Evolutionary conservation across 2,888 invertebrate genomes (phyloP), one percentile per base, ranked within the genome.

Genomic region (Noctua janthina): DNA sequence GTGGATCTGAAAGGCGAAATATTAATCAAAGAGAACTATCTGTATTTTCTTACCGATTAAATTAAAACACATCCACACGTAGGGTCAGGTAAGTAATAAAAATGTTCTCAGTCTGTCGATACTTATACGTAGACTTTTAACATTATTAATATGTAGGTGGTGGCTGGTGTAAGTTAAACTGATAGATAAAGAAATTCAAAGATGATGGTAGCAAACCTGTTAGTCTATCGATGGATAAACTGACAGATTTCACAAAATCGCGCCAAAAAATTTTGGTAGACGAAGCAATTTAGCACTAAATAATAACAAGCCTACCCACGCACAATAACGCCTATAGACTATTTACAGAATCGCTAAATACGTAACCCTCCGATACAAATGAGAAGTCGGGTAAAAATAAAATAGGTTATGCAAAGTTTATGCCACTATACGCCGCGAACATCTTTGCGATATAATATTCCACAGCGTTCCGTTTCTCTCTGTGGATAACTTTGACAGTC

Each of bases 401-500:
- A 86, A 73, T 73, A 80, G 84, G 81, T 76, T 87, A 85, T 69
- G 77, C 83, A 86, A 82, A 84, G 85, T 87, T 80, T 84, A 83
- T 81, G 90, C 87, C 81, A 76, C 88, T 81, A 89, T 76, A 79
- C 77, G 49, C 85, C 70, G 68, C 80, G 51, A 75, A 76, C 74
- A 82, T 81, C 13, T 78, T 76, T 46, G 64, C 73, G 43, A 70
- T 82, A 68, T 79, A 76, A 79, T 78, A 85, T 89, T 90, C 87
- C 76, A 83, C 74, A 72, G 78, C 83, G 86, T 79, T 84, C 83
- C 84, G 78, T 82, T 74, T 59, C 72, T 74, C 78, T 62, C 29
- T 84, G 81, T 66, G 74, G 74, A 54, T 82, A 82, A 79, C 46
- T 91, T 91, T 94, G 94, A 95, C 93, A 95, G 92, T 82, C 92